A percentile compares a stretch with the other conserved stretches of the same genome.
Conservation (phyloP, 2,888 invertebrate genomes). For the Acholoe squamosa region DNA sequence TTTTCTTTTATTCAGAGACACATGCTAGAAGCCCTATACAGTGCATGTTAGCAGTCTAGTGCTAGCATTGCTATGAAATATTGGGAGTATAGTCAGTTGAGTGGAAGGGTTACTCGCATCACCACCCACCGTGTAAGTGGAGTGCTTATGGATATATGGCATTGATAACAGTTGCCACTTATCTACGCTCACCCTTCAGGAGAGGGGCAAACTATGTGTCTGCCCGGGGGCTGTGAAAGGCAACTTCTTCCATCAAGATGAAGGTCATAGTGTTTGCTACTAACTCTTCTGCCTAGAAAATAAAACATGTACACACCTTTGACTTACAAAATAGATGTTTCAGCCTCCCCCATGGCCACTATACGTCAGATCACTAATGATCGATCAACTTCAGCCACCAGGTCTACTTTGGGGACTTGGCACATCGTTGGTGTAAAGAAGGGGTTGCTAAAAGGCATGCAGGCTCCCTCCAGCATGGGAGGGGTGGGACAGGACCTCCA, state of each 20-base stretch:
- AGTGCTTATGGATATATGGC: not conserved
- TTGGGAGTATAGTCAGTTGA: no score
- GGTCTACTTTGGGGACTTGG: not conserved
- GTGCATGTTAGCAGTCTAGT: no score
- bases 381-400: not conserved
- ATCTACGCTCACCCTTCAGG: not conserved
- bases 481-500: not conserved
- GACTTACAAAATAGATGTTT: not conserved
- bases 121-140: not conserved
- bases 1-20: no score
- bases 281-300: not conserved
- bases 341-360: not conserved
- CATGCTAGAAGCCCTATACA: no score
- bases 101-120: not conserved
- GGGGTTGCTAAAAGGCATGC: not conserved
- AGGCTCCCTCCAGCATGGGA: constrained; percentile 1
- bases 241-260: not conserved
- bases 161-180: not conserved
- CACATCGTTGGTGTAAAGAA: not conserved
- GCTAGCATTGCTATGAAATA: no score
- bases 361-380: not conserved
- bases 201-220: not conserved
- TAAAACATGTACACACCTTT: not conserved
- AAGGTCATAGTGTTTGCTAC: not conserved
- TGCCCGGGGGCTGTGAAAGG: constrained; percentile 4